phyloP scores from a whole-genome alignment of 1,140 invertebrate species.

The Drosophila grimshawi region DNA sequence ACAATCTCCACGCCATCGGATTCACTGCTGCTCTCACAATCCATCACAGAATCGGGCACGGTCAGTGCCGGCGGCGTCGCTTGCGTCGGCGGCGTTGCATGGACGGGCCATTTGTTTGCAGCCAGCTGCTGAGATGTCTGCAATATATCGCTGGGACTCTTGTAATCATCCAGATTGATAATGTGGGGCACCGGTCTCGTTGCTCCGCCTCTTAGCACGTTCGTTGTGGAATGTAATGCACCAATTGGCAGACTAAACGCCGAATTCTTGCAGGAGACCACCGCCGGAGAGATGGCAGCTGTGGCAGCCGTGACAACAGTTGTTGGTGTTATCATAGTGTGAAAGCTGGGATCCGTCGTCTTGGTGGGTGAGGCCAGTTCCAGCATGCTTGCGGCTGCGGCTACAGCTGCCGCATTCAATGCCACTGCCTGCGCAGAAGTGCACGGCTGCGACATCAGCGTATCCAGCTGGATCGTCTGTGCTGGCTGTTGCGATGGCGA shows the following conservation, averaged over 20 bases:
- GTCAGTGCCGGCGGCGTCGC: conserved; percentile 1
- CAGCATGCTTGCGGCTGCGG: conserved; percentile 47
- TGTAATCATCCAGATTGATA: conserved; percentile 79
- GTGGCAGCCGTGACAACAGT: not conserved
- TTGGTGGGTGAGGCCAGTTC: conserved; percentile 63
- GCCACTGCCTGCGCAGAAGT: conserved; percentile 67
- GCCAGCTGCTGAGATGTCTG: conserved; percentile 77
- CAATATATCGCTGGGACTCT: conserved; percentile 70
- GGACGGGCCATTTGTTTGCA: conserved; percentile 38
- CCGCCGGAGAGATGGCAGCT: conserved; percentile 14
- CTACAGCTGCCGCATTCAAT: conserved; percentile 29
- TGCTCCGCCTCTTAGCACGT: not conserved
- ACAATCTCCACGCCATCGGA: conserved; percentile 82
- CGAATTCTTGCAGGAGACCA: not conserved
- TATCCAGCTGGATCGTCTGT: conserved; percentile 41
- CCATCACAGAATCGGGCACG: conserved; percentile 22
- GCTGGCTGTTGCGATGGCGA: conserved; percentile 3
- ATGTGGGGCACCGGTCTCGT: conserved; percentile 52
- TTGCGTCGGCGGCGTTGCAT: not conserved
- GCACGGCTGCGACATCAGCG: conserved; percentile 56
- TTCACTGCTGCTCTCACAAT: conserved; percentile 75
- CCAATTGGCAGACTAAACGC: conserved; percentile 13
- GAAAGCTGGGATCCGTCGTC: conserved; percentile 62
- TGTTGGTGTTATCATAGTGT: conserved; percentile 56
- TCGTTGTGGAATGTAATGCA: conserved; percentile 62